Conservation (phyloP, 1,140 invertebrate genomes). For the Trichonephila clavata region DNA sequence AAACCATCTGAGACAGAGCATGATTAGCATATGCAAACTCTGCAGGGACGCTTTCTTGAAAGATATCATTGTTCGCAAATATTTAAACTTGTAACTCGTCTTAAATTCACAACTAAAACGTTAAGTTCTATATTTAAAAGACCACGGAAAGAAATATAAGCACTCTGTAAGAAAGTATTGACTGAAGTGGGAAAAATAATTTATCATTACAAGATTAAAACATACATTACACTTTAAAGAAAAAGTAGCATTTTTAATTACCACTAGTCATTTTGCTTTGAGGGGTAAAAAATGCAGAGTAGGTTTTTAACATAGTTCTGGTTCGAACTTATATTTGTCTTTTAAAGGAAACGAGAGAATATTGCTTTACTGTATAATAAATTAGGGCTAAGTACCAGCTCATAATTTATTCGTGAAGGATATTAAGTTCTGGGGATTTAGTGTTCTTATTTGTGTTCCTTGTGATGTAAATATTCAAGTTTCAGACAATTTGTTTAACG, state of each 20-base stretch:
- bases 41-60: no score
- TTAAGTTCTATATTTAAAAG: neutral
- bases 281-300: neutral
- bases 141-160: neutral
- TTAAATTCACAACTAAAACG: neutral
- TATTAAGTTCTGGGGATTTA: constrained; percentile 11
- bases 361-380: constrained; percentile 4
- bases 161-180: neutral
- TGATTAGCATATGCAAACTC: no score
- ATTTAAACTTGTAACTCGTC: neutral
- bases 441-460: neutral
- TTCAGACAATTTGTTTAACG: neutral
- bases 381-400: constrained; percentile 3
- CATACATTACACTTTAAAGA: neutral
- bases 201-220: neutral
- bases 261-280: neutral
- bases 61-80: neutral
- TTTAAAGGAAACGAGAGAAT: neutral
- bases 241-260: neutral
- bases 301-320: neutral
- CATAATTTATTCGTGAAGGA: neutral
- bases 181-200: neutral
- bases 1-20: no score
- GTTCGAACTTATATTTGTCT: neutral
- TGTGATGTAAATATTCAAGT: neutral